Evolutionary conservation across 2,113 vertebrate species (phyloP).

Genomic region (Cyanistes caeruleus): DNA sequence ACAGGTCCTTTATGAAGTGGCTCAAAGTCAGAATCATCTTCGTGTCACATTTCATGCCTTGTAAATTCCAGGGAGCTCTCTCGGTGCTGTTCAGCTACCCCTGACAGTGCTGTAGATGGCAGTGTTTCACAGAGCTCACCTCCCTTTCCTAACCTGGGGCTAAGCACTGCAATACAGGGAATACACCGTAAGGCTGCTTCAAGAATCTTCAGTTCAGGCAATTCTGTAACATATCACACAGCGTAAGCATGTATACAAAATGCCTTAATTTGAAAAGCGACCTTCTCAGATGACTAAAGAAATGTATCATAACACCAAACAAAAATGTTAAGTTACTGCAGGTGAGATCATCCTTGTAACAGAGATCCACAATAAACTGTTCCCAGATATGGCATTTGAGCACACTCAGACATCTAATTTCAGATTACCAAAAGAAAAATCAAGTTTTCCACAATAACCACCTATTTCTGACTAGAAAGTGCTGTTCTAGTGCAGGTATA

Average conservation of each 20-base stretch:
- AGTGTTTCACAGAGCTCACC: not conserved
- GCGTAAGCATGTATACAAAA: not conserved
- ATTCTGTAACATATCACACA: rapidly evolving
- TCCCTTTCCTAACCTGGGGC: not conserved
- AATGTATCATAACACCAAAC: not conserved
- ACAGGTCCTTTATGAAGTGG: not conserved
- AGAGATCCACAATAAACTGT: not conserved
- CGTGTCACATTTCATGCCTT: not conserved
- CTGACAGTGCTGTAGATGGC: constrained; percentile 7
- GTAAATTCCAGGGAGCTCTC: not conserved
- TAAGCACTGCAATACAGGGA: not conserved
- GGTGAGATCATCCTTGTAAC: not conserved
- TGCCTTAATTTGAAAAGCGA: not conserved
- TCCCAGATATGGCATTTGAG: not conserved
- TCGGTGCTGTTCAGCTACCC: not conserved
- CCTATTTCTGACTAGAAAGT: not conserved
- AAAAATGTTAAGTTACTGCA: not conserved
- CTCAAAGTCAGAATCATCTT: not conserved
- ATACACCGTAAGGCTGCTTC: not conserved
- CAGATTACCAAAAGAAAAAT: not conserved
- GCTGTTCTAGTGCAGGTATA: not conserved
- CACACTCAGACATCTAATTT: not conserved
- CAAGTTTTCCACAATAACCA: not conserved
- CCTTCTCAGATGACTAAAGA: not conserved
- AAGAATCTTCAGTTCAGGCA: not conserved